Percentiles rank a stretch among this genome's conserved stretches.
Evolutionary conservation across 2,113 vertebrate genomes (phyloP).

Genomic region (Trogon surrucura): DNA sequence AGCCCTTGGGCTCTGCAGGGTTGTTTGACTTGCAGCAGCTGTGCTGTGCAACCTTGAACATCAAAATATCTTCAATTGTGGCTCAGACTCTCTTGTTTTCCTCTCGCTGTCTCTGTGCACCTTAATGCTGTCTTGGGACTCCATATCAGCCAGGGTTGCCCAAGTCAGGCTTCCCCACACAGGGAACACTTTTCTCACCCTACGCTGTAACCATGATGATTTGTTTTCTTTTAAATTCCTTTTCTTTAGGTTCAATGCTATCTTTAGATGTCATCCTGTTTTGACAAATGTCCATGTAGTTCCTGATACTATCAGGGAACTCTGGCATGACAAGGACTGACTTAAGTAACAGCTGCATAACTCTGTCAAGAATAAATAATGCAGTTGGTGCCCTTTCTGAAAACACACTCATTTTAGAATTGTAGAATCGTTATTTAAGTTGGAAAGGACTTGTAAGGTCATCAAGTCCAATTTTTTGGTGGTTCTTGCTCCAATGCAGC

Average conservation of each 20-base stretch:
- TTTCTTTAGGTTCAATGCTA: constrained; percentile 57
- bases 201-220: constrained; percentile 42
- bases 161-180: constrained; percentile 2
- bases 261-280: constrained; percentile 65
- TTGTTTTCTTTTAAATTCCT: constrained; percentile 68
- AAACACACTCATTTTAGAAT: constrained; percentile 15
- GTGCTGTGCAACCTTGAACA: background rate
- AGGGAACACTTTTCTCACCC: constrained; percentile 30
- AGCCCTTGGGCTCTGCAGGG: background rate
- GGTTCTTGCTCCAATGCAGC: background rate
- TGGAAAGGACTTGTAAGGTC: background rate
- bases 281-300: constrained; percentile 54
- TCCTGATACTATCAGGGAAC: constrained; percentile 39
- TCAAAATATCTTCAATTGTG: background rate
- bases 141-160: background rate
- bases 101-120: background rate
- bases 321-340: constrained; percentile 45
- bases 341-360: constrained; percentile 31
- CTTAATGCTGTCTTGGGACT: background rate
- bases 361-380: constrained; percentile 37
- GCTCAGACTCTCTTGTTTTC: background rate
- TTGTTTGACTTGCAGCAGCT: background rate
- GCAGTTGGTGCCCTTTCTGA: background rate
- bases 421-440: background rate
- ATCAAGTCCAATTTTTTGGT: background rate